Evolutionary conservation across 2,113 vertebrate genomes (phyloP).

Genomic region (Channa maculata): DNA sequence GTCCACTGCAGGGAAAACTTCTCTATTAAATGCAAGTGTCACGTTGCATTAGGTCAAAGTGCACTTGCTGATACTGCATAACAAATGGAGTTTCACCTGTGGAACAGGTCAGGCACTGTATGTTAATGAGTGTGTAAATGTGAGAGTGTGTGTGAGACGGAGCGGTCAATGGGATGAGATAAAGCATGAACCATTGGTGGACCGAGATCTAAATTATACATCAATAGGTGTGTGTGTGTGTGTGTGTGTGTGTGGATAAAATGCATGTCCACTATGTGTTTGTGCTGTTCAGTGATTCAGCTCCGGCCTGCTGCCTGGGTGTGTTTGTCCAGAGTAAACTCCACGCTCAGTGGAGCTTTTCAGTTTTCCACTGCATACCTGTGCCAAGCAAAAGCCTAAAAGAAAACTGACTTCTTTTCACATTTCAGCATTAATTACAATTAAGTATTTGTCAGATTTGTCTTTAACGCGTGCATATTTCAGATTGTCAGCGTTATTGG

Average conservation of each 20-base stretch:
- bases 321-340: slow-evolving; percentile 52
- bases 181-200: neutral
- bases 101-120: neutral
- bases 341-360: neutral
- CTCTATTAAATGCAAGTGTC: neutral
- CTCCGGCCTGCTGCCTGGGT: neutral
- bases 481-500: no score
- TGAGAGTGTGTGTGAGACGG: neutral
- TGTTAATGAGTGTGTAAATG: neutral
- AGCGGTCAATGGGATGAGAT: neutral
- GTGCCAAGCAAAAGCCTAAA: no score
- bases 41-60: slow-evolving; percentile 13
- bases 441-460: no score
- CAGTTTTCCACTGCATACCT: neutral
- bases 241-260: slow-evolving; percentile 8
- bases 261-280: slow-evolving; percentile 12
- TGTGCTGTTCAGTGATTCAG: slow-evolving; percentile 34
- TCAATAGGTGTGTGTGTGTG: neutral
- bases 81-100: slow-evolving; percentile 25
- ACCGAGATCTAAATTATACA: neutral
- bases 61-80: slow-evolving; percentile 8
- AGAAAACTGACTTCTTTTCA: no score
- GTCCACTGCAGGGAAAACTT: neutral
- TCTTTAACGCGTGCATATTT: no score
- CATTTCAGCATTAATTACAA: no score